phyloP scores from a whole-genome alignment of 2,113 vertebrate species.

The Phoxinus phoxinus region DNA sequence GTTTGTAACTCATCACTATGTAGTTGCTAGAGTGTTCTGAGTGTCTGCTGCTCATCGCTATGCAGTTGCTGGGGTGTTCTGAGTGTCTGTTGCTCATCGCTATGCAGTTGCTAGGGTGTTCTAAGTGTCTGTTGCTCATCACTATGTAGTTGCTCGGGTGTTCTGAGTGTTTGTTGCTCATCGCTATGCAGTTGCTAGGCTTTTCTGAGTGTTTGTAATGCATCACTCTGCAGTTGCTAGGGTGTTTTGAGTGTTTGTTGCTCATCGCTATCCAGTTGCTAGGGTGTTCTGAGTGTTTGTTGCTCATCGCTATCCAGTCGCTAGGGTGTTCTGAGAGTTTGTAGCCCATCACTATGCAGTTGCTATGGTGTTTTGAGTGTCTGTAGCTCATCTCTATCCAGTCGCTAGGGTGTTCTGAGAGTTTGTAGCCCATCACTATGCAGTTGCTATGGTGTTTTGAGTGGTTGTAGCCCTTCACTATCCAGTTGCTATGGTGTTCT shows the following conservation, averaged over 20 bases:
- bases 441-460: neutral
- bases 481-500: neutral
- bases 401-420: neutral
- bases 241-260: neutral
- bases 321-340: too few species aligned
- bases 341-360: too few species aligned
- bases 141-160: too few species aligned
- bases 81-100: accelerated
- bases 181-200: too few species aligned
- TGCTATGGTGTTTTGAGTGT: neutral
- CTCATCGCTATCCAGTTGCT: neutral
- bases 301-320: too few species aligned
- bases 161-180: accelerated
- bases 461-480: neutral
- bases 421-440: neutral
- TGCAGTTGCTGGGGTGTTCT: too few species aligned
- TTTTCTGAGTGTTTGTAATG: neutral
- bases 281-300: too few species aligned
- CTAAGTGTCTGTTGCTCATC: accelerated
- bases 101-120: too few species aligned
- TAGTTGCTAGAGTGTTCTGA: too few species aligned
- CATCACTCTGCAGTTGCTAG: neutral
- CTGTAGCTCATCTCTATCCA: neutral
- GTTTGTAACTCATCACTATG: accelerated
- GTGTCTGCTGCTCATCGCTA: too few species aligned